Conservation (phyloP, 2,113 vertebrate species). For the Conger conger region DNA sequence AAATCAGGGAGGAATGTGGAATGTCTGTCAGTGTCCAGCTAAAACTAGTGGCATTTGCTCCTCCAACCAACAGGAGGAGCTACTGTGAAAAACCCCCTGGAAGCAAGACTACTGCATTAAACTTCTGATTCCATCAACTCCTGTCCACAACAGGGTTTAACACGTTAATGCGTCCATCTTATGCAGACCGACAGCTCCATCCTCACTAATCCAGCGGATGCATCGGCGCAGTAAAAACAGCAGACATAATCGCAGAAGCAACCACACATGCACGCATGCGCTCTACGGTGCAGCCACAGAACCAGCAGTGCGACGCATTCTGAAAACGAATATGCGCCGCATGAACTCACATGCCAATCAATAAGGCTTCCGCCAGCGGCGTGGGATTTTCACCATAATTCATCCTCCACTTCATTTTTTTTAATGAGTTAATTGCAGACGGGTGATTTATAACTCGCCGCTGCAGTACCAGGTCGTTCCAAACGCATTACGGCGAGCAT, state of each 20-base stretch:
- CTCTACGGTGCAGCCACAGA: neutral
- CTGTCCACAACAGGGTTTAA: neutral
- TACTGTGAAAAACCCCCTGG: neutral
- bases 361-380: constrained; percentile 24
- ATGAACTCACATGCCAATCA: constrained; percentile 15
- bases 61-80: neutral
- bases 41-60: neutral
- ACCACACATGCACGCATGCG: neutral
- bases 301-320: neutral
- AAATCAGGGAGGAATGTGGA: no score
- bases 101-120: neutral
- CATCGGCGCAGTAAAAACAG: neutral
- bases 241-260: neutral
- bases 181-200: neutral
- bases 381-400: constrained; percentile 17
- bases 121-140: neutral
- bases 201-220: neutral
- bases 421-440: constrained; percentile 32
- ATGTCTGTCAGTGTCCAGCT: no score
- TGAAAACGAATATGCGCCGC: constrained; percentile 21
- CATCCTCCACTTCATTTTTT: constrained; percentile 11
- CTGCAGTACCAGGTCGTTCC: neutral
- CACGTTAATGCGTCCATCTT: neutral
- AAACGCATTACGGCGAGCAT: constrained; percentile 28
- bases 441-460: constrained; percentile 6